Evolutionary conservation across 2,888 invertebrate genomes (phyloP), one percentile per base, ranked within the genome.

Genomic region (Hetaerina titia): DNA sequence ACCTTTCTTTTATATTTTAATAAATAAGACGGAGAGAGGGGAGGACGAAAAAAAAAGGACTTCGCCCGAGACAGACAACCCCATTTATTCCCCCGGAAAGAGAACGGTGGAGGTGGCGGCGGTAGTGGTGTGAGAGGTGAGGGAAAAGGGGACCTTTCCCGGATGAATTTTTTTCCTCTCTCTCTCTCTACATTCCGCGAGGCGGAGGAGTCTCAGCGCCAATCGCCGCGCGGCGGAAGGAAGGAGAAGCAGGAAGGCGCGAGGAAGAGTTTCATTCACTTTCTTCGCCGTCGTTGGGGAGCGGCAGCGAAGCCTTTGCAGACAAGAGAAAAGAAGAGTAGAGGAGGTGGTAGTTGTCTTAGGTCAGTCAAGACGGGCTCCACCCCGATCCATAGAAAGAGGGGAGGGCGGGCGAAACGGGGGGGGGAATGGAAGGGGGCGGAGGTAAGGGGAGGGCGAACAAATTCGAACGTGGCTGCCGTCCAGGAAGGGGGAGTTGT

Each of bases 271-370:
- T 74, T 74, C 92, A 92, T 92, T 92, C 92, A 92, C 92, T 92
- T 92, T 92, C 92, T 92, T 92, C 56, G 45, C 56, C 64, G 56
- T 69, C 64, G 45, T 90, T 22, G 56, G 31, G 69, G 56, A 17
- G 90, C 60, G 64, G 90, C 92, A 69, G 13, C 56, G 92, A 92
- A 69, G 64, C 89, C 89, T 56, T 81, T 89, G 89, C 89, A 89
- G 58, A 64, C 90, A 13, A 64, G 92, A 92, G 69, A 92, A 92
- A 92, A 92, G 92, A 92, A 74, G 92, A 64, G 92, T 89, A 89
- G 92, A 92, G 56, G 92, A 64, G 92, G 56, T 57, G 89, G 56
- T 89, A 89, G 89, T 92, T 92, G 92, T 92, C 92, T 92, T 92
- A 92, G 92, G 92, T 92, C 92, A 92, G 92, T 92, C 89, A 89